Base-by-base conservation (phyloP, 2,888 invertebrate genomes). In the Limnephilus lunatus region DNA sequence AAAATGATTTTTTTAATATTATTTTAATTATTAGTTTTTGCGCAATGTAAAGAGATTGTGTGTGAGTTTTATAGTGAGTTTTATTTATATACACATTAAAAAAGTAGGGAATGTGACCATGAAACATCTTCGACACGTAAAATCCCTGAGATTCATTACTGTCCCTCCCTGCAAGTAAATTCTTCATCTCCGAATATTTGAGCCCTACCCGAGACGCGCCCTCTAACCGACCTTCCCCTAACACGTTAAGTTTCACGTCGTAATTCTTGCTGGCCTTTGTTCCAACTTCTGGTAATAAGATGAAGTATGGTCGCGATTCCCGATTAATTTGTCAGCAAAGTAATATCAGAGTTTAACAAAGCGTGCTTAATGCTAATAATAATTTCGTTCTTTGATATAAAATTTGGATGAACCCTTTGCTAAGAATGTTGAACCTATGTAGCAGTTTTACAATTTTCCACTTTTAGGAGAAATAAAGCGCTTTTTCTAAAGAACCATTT, bases 301-400 rank as follows among this genome's bases (percentile, higher is more conserved):
- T 80, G 81, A 89, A 89, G 35, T 89, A 89, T 89, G 88, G 88
- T 39, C 88, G 31, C 88, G 80, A 89, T 80, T 39, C 88, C 25
- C 88, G 80, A 89, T 80, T 89, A 68, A 89, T 89, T 89, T 89
- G 80, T 89, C 80, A 89, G 81, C n/a, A 35, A 32, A 25, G 48
- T 44, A 86, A 86, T 86, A 80, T 80, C 81, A 80, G 80, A 89
- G 68, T 89, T 89, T 80, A 89, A 89, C 88, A 89, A 89, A 89
- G 88, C 80, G 88, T 89, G 25, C 80, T 68, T 68, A 68, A 68
- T 80, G n/a, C 68, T 88, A 81, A 89, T 89, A 89, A 89, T 81
- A 89, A 89, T 81, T 12, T 89, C 32, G 44, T 48, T 35, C 35
- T 83, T 83, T 83, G 83, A 68, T 25, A 68, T 68, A 68, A 68